Evolutionary conservation across 37 sponge, comb jelly and placozoan genomes (phyloP).

Genomic region (Crambe crambe): DNA sequence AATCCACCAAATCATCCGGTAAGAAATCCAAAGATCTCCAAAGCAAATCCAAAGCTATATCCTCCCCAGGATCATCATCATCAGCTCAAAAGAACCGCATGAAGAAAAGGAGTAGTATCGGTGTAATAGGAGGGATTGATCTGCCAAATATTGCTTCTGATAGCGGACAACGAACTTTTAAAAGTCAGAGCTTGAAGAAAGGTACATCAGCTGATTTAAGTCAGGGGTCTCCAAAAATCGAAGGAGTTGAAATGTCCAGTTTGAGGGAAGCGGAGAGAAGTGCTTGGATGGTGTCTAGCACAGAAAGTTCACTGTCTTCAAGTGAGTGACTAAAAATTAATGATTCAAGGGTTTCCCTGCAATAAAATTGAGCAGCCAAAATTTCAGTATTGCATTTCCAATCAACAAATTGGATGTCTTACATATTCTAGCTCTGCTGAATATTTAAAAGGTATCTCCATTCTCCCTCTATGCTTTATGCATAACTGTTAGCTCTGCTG

Average conservation of each 20-base stretch:
- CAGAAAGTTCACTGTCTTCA: slow-evolving; percentile 14
- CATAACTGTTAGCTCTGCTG: no score
- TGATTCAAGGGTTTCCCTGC: no score
- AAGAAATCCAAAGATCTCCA: no score
- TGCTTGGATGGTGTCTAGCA: not conserved
- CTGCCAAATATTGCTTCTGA: not conserved
- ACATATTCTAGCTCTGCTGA: no score
- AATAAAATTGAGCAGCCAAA: no score
- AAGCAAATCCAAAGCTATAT: no score
- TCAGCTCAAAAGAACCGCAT: not conserved
- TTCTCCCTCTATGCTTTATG: no score
- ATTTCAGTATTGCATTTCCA: no score
- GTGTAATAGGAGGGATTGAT: not conserved
- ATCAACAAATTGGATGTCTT: no score
- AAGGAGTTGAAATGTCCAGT: not conserved
- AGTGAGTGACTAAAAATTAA: not conserved
- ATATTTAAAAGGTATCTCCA: no score
- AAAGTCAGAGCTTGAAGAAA: not conserved
- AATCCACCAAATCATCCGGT: no score
- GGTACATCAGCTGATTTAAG: not conserved
- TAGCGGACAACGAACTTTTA: not conserved
- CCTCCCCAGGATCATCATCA: not conserved
- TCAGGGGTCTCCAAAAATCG: not conserved
- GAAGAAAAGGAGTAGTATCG: not conserved
- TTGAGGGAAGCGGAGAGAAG: not conserved